Evolutionary conservation across 2,888 invertebrate species (phyloP), one percentile per base, ranked within the genome.

Genomic region (Sylvicola cinctus): DNA sequence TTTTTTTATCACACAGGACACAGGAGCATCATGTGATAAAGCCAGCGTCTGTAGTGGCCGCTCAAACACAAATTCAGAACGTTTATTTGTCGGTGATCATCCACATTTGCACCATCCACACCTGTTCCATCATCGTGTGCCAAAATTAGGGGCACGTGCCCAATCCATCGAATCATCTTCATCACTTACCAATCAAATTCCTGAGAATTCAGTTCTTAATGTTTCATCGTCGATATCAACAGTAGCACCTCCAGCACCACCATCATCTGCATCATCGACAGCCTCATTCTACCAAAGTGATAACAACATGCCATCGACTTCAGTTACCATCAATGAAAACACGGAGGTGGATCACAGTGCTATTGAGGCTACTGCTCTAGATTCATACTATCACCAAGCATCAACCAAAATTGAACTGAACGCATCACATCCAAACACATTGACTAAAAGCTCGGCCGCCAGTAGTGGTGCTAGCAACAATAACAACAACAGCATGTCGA

Each of bases 41-140:
- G 41, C 47, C 17, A 48, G 48, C 38, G 41, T 48, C n/a, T 41
- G 45, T 11, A 46, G 48, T 32, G 44, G 44, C 37, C 44, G 45
- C 27, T 47, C 48, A 38, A 45, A 45, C 41, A 45, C 46, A 23
- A 45, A 45, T 25, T 46, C 47, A 11, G 47, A 46, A 35, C 40
- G 44, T 35, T 45, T 45, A 28, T 46, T 42, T 36, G 44, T 45
- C 16, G 46, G 46, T 34, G 47, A 47, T n/a, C n/a, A n/a, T n/a
- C n/a, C n/a, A n/a, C n/a, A n/a, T n/a, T n/a, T n/a, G n/a, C n/a
- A n/a, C n/a, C n/a, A n/a, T n/a, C n/a, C n/a, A n/a, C n/a, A n/a
- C n/a, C n/a, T n/a, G n/a, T n/a, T n/a, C n/a, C n/a, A n/a, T n/a
- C n/a, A n/a, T n/a, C n/a, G n/a, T n/a, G n/a, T n/a, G n/a, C n/a